A percentile compares a stretch with the other conserved stretches of the same genome.
phyloP scores from a whole-genome alignment of 2,113 vertebrate genomes.

The Garra rufa region DNA sequence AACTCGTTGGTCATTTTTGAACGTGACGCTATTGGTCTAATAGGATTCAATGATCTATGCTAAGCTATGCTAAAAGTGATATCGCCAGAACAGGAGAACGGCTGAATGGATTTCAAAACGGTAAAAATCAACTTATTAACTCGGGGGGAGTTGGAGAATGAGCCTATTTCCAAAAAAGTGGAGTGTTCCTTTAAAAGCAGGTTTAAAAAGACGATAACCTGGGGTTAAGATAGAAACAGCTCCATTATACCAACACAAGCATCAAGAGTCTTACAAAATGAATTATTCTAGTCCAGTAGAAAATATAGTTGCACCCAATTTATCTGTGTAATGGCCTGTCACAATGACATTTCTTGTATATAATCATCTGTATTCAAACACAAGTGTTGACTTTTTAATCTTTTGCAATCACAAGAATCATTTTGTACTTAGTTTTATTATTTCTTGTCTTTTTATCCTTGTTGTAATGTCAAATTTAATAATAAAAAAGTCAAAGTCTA shows the following conservation, averaged over 20 bases:
- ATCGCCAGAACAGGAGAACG: no score
- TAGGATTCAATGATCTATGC: no score
- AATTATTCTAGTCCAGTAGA: not conserved
- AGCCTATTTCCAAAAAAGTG: no score
- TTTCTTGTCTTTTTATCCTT: not conserved
- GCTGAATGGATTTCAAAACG: no score
- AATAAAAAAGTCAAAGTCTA: not conserved
- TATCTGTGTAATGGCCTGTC: not conserved
- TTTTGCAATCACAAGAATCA: not conserved
- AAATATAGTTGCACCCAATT: not conserved
- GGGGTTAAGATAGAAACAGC: not conserved
- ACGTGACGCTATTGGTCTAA: no score
- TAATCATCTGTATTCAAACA: not conserved
- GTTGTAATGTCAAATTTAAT: conserved; percentile 33
- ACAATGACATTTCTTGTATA: not conserved
- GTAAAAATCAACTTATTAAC: no score
- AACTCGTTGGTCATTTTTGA: no score
- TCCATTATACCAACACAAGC: not conserved
- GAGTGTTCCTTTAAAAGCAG: no score
- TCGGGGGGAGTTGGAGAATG: no score
- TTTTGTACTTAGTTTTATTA: not conserved
- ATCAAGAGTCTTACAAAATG: not conserved
- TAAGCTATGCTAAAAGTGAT: no score
- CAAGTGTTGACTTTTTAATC: not conserved
- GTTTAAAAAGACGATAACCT: not conserved